Evolutionary conservation across 2,888 invertebrate species (phyloP), one percentile per base, ranked within the genome.

Genomic region (Chrysolina haemoptera): DNA sequence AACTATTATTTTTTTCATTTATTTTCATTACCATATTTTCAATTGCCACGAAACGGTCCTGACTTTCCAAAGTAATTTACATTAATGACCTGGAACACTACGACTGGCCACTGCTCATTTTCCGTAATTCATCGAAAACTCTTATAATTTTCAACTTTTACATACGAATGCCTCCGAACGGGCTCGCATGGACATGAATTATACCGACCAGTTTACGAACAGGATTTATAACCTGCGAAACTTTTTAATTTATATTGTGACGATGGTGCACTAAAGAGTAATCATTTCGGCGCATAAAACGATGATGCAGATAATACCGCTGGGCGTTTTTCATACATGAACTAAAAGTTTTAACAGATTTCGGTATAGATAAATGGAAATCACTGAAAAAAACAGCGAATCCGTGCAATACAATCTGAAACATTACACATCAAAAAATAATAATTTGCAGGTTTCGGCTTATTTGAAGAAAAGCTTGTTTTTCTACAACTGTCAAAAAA

Each of bases 181-280:
- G 35, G 48, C 35, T n/a, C 41, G 48, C 66, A 65, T 20, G 22
- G 14, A 46, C 48, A 35, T 50, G 43, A 66, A 66, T 50, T 66
- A 66, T 12, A 50, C 66, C 50, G 48, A 35, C 48, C 48, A 50
- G 66, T 50, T 66, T 66, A 59, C 46, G 63, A 70, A 64, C 46
- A 10, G 41, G 70, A 65, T 65, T 70, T 70, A 65, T 55, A 41
- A 62, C 50, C 16, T 53, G 41, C 55, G 55, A 18, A 55, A 71
- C 64, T 73, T 68, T 73, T 68, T 64, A 73, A 68, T 73, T 73
- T 73, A 68, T 68, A 72, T 75, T 71, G 66, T 70, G 82, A 18
- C 66, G 8, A 22, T 35, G 66, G 50, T 48, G 35, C 50, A 48
- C 20, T 43, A 48, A 35, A 66, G 22, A 66, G 27, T 14, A 48